Conservation (phyloP, 2,888 invertebrate genomes). For the Spialia ferax region DNA sequence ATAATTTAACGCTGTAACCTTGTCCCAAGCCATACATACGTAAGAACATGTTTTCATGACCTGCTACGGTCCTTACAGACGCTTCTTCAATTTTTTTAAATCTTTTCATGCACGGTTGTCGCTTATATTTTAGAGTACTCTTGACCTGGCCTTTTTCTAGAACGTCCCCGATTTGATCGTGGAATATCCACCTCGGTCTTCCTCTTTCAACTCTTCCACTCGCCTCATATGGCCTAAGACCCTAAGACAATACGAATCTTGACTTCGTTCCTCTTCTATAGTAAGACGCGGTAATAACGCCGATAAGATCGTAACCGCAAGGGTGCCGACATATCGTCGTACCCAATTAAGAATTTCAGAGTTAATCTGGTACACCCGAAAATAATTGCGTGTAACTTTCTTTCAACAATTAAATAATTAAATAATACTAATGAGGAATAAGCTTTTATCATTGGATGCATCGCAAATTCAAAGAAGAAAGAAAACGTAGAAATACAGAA, state of each 20-base stretch:
- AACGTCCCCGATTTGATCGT: no score
- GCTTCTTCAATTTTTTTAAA: no score
- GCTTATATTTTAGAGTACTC: no score
- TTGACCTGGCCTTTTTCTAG: no score
- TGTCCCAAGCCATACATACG: no score
- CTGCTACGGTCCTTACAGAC: no score
- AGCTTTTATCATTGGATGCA: constrained; percentile 17
- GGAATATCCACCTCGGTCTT: no score
- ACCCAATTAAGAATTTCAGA: constrained; percentile 43
- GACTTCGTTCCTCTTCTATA: neutral
- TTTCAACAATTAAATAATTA: constrained; percentile 36
- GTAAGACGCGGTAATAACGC: neutral
- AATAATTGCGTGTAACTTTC: constrained; percentile 41
- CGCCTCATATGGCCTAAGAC: no score
- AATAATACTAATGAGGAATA: constrained; percentile 42
- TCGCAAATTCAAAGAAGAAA: constrained; percentile 1
- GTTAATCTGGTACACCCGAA: constrained; percentile 41
- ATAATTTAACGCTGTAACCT: no score
- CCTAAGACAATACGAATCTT: neutral
- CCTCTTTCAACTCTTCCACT: no score
- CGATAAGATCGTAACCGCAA: constrained; percentile 32
- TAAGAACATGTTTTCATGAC: no score
- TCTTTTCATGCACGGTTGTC: no score
- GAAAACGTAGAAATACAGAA: neutral
- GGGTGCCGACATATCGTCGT: constrained; percentile 40